A percentile compares a stretch with the other conserved stretches of the same genome.
Evolutionary conservation across 2,888 invertebrate genomes (phyloP).

Genomic region (Selenia dentaria): DNA sequence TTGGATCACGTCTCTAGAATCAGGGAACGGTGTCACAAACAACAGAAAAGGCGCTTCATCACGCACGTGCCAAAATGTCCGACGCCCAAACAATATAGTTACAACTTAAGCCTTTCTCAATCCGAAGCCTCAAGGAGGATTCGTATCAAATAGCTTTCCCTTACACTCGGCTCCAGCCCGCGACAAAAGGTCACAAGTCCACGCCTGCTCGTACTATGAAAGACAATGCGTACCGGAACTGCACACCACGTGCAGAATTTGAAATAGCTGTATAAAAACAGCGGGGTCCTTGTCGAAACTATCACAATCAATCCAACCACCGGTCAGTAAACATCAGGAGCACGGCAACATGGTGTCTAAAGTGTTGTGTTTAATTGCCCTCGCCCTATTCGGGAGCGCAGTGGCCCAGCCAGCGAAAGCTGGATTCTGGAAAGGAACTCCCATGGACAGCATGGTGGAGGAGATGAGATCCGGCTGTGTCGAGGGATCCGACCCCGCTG

Average conservation of each 20-base stretch:
- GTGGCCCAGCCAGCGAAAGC: constrained; percentile 86
- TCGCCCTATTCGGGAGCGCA: constrained; percentile 84
- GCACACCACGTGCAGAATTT: constrained; percentile 75
- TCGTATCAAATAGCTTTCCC: constrained; percentile 83
- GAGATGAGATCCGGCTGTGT: constrained; percentile 91
- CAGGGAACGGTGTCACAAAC: constrained; percentile 82
- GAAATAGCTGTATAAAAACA: constrained; percentile 85
- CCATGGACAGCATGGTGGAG: constrained; percentile 89
- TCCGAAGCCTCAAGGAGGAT: constrained; percentile 56
- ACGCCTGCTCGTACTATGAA: constrained; percentile 59
- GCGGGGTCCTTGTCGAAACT: constrained; percentile 73
- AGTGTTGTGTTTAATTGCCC: constrained; percentile 76
- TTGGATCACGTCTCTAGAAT: constrained; percentile 67
- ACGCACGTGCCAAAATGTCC: constrained; percentile 57
- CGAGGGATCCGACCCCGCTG: constrained; percentile 90
- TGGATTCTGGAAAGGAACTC: constrained; percentile 88
- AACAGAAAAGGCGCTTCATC: constrained; percentile 75
- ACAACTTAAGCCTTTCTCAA: constrained; percentile 65
- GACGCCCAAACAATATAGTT: constrained; percentile 40
- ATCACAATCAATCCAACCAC: constrained; percentile 76
- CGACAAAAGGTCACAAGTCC: constrained; percentile 68
- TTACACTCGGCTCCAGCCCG: constrained; percentile 61
- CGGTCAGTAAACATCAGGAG: constrained; percentile 70
- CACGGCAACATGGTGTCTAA: constrained; percentile 72
- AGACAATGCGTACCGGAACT: constrained; percentile 81